These are phyloP conservation scores for Bombus huntii DNA, from an alignment of 1,140 invertebrate species.

Conservation along the genomic window DNA sequence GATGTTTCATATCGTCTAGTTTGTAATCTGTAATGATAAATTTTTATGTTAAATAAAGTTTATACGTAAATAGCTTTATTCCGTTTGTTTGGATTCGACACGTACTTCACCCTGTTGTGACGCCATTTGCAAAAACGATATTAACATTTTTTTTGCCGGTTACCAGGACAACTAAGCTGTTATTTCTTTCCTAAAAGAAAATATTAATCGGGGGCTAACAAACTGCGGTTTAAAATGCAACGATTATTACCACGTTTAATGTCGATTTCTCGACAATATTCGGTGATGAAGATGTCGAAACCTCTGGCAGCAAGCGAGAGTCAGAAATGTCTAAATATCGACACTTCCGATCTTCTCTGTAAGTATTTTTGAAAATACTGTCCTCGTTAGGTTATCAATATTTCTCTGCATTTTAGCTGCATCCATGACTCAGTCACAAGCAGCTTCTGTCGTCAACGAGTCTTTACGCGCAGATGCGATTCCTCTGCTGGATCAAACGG, in stretches of 20 bases:
- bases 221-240: constrained; percentile 23
- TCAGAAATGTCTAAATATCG: constrained; percentile 38
- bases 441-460: constrained; percentile 17
- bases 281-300: constrained; percentile 39
- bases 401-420: constrained; percentile 8
- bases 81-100: neutral
- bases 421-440: constrained; percentile 19
- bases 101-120: neutral
- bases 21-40: constrained; percentile 15
- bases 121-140: neutral
- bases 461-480: constrained; percentile 29
- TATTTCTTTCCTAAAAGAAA: constrained; percentile 7
- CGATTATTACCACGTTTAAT: constrained; percentile 20
- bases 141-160: constrained; percentile 11
- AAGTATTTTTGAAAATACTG: neutral
- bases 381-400: neutral
- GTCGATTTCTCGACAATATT: constrained; percentile 32
- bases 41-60: constrained; percentile 38
- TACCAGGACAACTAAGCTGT: constrained; percentile 34
- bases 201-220: neutral
- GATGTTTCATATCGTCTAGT: neutral
- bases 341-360: constrained; percentile 39
- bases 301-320: constrained; percentile 12
- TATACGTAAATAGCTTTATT: neutral
- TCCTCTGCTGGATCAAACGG: constrained; percentile 37